Conservation (phyloP, 2,888 invertebrate genomes). For the Malachius bipustulatus region DNA sequence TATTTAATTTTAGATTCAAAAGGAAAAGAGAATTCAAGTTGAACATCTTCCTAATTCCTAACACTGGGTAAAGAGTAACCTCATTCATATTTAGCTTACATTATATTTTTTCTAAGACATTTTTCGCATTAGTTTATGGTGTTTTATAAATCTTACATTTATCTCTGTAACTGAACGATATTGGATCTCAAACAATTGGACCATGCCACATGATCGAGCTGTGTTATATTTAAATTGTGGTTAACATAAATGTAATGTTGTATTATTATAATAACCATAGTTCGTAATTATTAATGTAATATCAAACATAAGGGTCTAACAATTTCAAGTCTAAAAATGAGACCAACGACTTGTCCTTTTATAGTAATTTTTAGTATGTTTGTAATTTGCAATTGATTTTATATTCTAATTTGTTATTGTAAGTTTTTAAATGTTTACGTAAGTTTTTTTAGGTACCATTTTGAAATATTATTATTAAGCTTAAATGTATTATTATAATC, state of each 20-base stretch:
- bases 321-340: conserved; percentile 11
- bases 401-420: conserved; percentile 17
- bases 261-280: neutral
- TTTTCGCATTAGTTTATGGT: no score
- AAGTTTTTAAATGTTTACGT: conserved; percentile 16
- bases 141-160: no score
- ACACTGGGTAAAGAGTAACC: conserved; percentile 10
- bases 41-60: conserved; percentile 33
- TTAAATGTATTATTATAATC: no score
- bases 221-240: conserved; percentile 23
- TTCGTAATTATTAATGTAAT: no score
- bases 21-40: conserved; percentile 53
- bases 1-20: conserved; percentile 46
- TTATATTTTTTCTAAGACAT: no score
- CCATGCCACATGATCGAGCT: conserved; percentile 20
- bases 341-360: conserved; percentile 18
- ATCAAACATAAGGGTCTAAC: conserved; percentile 15
- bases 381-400: conserved; percentile 15
- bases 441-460: no score
- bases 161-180: no score
- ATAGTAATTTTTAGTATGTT: conserved; percentile 10
- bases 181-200: conserved; percentile 20
- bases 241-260: conserved; percentile 6
- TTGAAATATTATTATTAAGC: no score
- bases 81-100: conserved; percentile 13